These are phyloP conservation scores for Camponotus pennsylvanicus DNA, from an alignment of 1,140 invertebrate genomes.

Conservation along the genomic window DNA sequence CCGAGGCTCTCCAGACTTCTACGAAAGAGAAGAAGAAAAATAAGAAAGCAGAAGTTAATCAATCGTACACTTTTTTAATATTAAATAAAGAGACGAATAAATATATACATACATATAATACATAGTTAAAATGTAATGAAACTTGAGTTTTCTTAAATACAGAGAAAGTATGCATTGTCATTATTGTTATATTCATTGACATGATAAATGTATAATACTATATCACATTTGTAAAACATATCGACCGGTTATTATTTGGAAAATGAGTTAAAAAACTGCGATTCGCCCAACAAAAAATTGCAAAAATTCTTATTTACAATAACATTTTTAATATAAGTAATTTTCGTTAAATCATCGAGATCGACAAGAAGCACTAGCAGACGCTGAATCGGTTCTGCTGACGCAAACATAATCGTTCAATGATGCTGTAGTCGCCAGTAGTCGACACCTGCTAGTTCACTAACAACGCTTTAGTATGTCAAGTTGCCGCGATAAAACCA, in stretches of 20 bases:
- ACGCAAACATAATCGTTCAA: slow-evolving; percentile 46
- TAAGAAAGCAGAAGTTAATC: background rate
- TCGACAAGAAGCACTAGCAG: background rate
- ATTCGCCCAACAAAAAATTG: background rate
- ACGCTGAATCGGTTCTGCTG: slow-evolving; percentile 55
- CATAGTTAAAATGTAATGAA: background rate
- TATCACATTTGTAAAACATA: background rate
- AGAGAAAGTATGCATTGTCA: background rate
- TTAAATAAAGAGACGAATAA: background rate
- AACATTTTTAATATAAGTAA: slow-evolving; percentile 30
- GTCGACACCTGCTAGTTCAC: slow-evolving; percentile 47
- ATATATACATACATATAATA: background rate
- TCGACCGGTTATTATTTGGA: background rate
- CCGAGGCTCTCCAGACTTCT: slow-evolving; percentile 93
- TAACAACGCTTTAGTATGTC: slow-evolving; percentile 54
- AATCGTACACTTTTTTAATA: background rate
- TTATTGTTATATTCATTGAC: background rate
- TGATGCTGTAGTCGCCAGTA: slow-evolving; percentile 4
- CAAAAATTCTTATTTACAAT: slow-evolving; percentile 10
- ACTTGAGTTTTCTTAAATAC: background rate
- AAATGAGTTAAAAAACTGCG: background rate
- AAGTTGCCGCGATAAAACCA: slow-evolving; percentile 57
- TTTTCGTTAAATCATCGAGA: slow-evolving; percentile 9
- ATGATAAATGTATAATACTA: background rate
- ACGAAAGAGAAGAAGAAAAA: slow-evolving; percentile 67